These are phyloP conservation scores for Drosophila lini DNA, from an alignment of 1,140 invertebrate species.

Conservation along the genomic window DNA sequence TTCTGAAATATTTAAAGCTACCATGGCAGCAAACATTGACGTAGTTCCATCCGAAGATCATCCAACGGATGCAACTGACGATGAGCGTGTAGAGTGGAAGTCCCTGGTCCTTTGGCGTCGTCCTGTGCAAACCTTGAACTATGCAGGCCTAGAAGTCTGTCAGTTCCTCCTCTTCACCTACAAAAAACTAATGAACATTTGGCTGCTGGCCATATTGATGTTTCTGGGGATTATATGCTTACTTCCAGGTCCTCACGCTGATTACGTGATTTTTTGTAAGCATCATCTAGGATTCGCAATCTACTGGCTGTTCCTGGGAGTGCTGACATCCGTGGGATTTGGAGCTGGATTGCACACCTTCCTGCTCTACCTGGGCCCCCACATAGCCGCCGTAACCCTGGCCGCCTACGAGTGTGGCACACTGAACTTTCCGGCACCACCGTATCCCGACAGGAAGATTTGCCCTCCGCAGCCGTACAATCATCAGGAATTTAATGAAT, in stretches of 20 bases:
- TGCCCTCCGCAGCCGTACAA: slow-evolving; percentile 88
- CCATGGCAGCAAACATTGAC: background rate
- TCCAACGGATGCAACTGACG: background rate
- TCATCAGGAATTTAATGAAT: slow-evolving; percentile 87
- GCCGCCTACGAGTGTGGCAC: slow-evolving; percentile 98
- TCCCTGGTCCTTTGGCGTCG: slow-evolving; percentile 94
- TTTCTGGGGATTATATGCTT: slow-evolving; percentile 59
- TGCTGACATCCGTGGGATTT: slow-evolving; percentile 98
- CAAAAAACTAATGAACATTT: slow-evolving; percentile 85
- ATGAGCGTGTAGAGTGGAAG: slow-evolving; percentile 84
- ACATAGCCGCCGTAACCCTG: slow-evolving; percentile 95
- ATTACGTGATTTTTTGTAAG: slow-evolving; percentile 74
- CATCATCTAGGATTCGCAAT: slow-evolving; percentile 89
- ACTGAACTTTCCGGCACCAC: slow-evolving; percentile 96
- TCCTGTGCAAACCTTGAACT: slow-evolving; percentile 92
- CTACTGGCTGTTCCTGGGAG: slow-evolving; percentile 98
- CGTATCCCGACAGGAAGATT: slow-evolving; percentile 94
- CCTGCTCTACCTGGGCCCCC: slow-evolving; percentile 97
- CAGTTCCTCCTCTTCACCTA: slow-evolving; percentile 86
- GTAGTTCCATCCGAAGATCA: background rate
- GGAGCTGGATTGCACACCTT: slow-evolving; percentile 99
- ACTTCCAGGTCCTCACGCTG: slow-evolving; percentile 84
- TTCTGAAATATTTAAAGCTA: background rate
- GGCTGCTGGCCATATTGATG: slow-evolving; percentile 74
- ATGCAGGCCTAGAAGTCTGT: slow-evolving; percentile 90